phyloP scores from a whole-genome alignment of 2,113 vertebrate species.

The Rhadina sibilatrix region DNA sequence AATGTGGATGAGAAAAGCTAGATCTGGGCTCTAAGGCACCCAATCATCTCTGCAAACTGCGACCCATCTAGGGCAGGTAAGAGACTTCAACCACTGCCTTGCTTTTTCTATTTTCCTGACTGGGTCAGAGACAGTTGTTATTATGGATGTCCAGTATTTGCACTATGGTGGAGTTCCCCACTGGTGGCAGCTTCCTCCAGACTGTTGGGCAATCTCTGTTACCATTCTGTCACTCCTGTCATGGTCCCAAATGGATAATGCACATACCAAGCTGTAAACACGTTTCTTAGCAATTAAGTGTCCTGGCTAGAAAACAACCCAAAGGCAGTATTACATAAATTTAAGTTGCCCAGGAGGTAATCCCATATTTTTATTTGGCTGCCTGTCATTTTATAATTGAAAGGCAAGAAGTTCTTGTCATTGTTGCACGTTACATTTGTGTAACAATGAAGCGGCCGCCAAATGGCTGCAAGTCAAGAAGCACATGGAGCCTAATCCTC shows the following conservation, averaged over 20 bases:
- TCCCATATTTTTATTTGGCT: conserved; percentile 15
- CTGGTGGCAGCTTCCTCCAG: not conserved
- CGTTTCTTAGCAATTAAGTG: conserved; percentile 8
- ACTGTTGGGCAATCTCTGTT: not conserved
- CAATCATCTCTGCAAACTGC: not conserved
- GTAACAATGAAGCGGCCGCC: not conserved
- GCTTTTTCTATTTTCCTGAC: not conserved
- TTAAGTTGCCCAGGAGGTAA: conserved; percentile 15
- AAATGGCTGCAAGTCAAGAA: conserved; percentile 8
- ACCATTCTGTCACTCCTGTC: not conserved
- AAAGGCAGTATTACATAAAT: not conserved
- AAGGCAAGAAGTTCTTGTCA: not conserved
- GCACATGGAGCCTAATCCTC: not conserved
- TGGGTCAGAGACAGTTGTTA: not conserved
- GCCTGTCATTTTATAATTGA: conserved; percentile 30
- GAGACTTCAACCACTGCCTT: not conserved
- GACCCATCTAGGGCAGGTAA: not conserved
- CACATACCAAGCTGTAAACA: not conserved
- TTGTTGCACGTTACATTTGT: not conserved
- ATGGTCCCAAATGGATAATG: not conserved
- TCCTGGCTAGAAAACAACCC: conserved; percentile 11
- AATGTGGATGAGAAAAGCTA: not conserved
- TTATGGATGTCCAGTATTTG: not conserved
- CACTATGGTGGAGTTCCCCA: not conserved
- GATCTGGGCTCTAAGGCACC: not conserved